These are phyloP conservation scores for Orthosia gracilis DNA, from an alignment of 2,888 invertebrate genomes.

Conservation along the genomic window DNA sequence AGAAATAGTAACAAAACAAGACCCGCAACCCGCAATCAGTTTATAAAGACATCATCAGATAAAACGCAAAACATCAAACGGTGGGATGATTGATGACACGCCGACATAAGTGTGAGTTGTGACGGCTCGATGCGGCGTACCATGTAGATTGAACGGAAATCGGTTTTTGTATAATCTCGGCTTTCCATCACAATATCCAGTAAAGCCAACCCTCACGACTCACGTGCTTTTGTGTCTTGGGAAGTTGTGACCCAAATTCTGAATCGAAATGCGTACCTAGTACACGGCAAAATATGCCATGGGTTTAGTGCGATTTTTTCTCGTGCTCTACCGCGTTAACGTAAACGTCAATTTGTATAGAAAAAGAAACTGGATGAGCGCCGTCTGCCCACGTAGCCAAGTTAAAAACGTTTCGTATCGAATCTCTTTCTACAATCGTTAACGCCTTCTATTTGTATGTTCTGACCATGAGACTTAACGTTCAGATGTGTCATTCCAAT, in stretches of 20 bases:
- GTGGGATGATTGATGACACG: constrained; percentile 53
- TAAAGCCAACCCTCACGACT: constrained; percentile 35
- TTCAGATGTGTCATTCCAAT: too few species aligned
- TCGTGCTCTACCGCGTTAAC: too few species aligned
- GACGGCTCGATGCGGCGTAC: constrained; percentile 27
- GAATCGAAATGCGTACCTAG: constrained; percentile 21
- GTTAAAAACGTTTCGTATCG: too few species aligned
- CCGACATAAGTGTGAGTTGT: constrained; percentile 42
- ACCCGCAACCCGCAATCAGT: constrained; percentile 25
- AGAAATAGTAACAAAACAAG: constrained; percentile 19
- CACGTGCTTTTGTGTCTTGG: constrained; percentile 48
- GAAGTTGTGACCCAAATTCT: constrained; percentile 47
- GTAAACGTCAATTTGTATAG: too few species aligned
- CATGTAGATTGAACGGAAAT: constrained; percentile 68
- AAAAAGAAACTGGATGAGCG: too few species aligned
- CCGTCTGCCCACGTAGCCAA: too few species aligned
- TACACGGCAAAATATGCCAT: constrained; percentile 28
- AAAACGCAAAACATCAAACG: constrained; percentile 38
- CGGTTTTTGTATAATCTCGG: constrained; percentile 62
- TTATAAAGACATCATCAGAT: constrained; percentile 22
- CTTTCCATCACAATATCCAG: constrained; percentile 63
- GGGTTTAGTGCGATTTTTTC: too few species aligned
- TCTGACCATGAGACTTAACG: too few species aligned
- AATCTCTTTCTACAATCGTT: too few species aligned
- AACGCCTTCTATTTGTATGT: too few species aligned